Evolutionary conservation across 23 tunicate genomes (phyloP), one percentile per base, ranked within the genome.

Genomic region (Ascidia mentula): DNA sequence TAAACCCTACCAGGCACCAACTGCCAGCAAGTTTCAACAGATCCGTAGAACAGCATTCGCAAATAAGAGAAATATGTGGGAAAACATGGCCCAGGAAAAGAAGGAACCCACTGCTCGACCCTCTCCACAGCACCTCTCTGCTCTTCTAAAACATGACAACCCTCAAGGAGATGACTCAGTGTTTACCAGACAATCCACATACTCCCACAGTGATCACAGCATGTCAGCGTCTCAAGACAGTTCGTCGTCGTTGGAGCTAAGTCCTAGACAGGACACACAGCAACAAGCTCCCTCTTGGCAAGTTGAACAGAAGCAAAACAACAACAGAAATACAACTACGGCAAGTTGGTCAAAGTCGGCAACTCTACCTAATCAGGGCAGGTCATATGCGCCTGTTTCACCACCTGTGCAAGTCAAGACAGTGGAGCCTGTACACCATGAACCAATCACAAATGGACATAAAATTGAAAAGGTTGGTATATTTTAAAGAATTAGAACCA

Each of bases 41-140:
- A 28, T 82, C 38, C 84, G 97, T 5, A 91, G 77, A 40, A 40
- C 88, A 20, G 81, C 80, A 3, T 91, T 91, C 40, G 97, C 97
- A 18, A 87, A 79, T 72, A 85, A 85, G 60, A 69, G 91, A 34
- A 91, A 74, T 76, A 82, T 91, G 88, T 91, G 85, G 82, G 97
- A 91, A 40, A 86, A 79, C 40, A 78, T 86, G 79, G 81, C 76
- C 22, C 74, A 71, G 0, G 73, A 82, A 18, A 40, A 79, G 0
- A 34, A 70, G 28, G 69, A 45, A 7, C 33, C 37, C 13, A 9
- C 53, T 17, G 60, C 86, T 30, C 65, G 74, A 13, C 37, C 76
- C 30, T 38, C 72, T 22, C 85, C 90, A n/a, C 79, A 80, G 60
- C 76, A 74, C 42, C 76, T 87, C 24, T 37, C 90, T 6, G 46